Conservation (phyloP, 2,113 vertebrate genomes). For the Muntiacus reevesi region DNA sequence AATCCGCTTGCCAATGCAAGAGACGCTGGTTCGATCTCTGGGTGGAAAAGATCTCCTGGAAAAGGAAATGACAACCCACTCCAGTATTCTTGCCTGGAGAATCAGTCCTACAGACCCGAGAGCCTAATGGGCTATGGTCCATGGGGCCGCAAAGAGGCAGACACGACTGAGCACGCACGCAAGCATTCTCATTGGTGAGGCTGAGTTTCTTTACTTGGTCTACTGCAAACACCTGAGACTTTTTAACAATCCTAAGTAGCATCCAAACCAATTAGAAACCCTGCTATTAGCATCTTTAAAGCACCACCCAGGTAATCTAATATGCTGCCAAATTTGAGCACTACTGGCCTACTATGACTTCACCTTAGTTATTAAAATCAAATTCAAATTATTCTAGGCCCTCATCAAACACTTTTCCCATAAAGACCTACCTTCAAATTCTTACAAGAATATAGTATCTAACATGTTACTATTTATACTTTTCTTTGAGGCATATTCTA, state of each 20-base stretch:
- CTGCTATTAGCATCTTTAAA: not conserved
- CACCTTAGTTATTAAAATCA: not conserved
- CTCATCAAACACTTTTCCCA: not conserved
- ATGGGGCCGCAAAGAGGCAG: not conserved
- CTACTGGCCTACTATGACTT: not conserved
- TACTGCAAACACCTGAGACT: not conserved
- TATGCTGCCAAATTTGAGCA: not conserved
- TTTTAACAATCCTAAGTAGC: not conserved
- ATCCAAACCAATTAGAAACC: not conserved
- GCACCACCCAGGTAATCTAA: not conserved
- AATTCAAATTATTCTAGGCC: not conserved
- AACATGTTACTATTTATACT: not conserved
- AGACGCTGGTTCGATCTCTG: not conserved
- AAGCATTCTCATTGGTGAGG: not conserved
- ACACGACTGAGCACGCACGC: fast-evolving
- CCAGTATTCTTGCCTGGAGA: not conserved
- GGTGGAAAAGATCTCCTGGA: not conserved
- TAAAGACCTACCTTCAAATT: not conserved
- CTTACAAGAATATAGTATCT: not conserved
- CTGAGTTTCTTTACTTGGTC: not conserved
- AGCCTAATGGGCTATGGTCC: not conserved
- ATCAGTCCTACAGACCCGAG: not conserved
- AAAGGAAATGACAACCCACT: not conserved
- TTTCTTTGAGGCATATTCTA: not conserved
- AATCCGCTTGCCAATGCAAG: not conserved